Percentiles rank a stretch among this genome's conserved stretches.
Evolutionary conservation across 2,888 invertebrate species (phyloP).

Genomic region (Cephalotes varians): DNA sequence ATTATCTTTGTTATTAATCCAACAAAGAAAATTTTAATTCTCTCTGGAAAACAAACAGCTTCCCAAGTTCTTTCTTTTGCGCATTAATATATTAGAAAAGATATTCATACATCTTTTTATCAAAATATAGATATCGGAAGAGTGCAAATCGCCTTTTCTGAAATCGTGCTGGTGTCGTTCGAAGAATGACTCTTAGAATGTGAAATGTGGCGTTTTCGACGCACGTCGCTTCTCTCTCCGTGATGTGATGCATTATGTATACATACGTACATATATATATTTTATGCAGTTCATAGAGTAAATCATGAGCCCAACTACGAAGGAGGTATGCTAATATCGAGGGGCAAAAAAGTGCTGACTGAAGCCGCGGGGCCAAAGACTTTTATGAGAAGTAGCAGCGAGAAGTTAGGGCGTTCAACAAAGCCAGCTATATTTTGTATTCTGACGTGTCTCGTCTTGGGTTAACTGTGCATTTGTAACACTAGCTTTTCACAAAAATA

Average conservation of each 20-base stretch:
- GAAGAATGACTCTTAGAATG: constrained; percentile 37
- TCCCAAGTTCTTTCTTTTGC: background rate
- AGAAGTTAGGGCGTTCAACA: constrained; percentile 13
- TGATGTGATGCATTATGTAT: constrained; percentile 48
- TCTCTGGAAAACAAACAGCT: background rate
- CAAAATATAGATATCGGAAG: background rate
- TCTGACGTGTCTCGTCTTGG: constrained; percentile 12
- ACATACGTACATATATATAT: constrained; percentile 7
- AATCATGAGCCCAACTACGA: constrained; percentile 42
- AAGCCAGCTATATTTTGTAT: constrained; percentile 6
- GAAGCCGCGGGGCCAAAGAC: constrained; percentile 32
- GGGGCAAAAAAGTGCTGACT: constrained; percentile 39
- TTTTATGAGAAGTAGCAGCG: constrained; percentile 17
- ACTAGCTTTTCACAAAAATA: background rate
- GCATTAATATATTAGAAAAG: background rate
- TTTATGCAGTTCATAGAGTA: constrained; percentile 53
- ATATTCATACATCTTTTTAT: background rate
- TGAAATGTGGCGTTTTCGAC: constrained; percentile 16
- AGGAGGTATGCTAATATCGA: constrained; percentile 31
- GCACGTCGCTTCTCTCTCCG: background rate
- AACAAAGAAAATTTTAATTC: background rate
- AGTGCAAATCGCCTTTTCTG: constrained; percentile 5
- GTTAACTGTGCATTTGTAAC: constrained; percentile 18
- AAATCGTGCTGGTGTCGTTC: constrained; percentile 34
- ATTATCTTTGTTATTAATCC: background rate